Conservation (phyloP, 1,140 invertebrate species). For the Elymnias hypermnestra region DNA sequence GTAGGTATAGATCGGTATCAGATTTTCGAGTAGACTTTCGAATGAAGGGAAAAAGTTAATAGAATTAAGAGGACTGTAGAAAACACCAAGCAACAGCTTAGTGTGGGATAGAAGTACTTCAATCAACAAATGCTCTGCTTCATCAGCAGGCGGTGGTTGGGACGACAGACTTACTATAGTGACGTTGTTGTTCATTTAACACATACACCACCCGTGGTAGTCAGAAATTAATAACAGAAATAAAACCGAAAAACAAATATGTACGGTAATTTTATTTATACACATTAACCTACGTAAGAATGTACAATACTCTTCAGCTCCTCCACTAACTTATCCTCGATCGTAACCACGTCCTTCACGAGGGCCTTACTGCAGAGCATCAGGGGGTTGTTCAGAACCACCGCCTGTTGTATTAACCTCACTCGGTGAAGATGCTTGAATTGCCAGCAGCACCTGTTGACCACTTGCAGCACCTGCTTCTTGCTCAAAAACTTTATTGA, state of each 20-base stretch:
- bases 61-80: too few species aligned
- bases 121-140: too few species aligned
- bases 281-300: conserved; percentile 25
- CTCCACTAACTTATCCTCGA: conserved; percentile 24
- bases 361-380: conserved; percentile 39
- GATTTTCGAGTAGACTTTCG: too few species aligned
- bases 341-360: conserved; percentile 11
- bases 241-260: background rate
- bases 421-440: conserved; percentile 31
- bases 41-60: too few species aligned
- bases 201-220: too few species aligned
- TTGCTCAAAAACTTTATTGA: conserved; percentile 50
- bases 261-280: background rate
- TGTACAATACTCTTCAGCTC: conserved; percentile 34
- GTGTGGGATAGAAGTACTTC: too few species aligned
- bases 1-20: too few species aligned
- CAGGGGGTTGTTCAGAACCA: conserved; percentile 28
- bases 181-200: too few species aligned
- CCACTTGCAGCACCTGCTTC: conserved; percentile 42
- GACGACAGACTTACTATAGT: too few species aligned
- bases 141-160: too few species aligned
- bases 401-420: conserved; percentile 34
- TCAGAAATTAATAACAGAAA: too few species aligned
- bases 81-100: too few species aligned
- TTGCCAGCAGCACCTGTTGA: conserved; percentile 31